A percentile compares a stretch with the other conserved stretches of the same genome.
Evolutionary conservation across 2,113 vertebrate species (phyloP).

Genomic region (Zootoca vivipara): DNA sequence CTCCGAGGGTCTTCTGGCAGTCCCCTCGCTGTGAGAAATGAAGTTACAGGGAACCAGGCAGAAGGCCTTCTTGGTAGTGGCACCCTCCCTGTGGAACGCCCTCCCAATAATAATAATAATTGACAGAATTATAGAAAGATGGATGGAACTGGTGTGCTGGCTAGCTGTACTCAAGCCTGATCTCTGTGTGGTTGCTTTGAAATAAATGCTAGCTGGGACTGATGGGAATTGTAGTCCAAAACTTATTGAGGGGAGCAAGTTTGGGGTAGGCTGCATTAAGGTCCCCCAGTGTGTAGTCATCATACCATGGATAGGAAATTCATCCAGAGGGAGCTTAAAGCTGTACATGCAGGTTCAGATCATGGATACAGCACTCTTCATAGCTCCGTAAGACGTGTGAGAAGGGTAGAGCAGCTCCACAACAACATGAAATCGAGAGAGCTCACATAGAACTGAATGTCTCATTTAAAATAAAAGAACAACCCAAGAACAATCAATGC

Average conservation of each 20-base stretch:
- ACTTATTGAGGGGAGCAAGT: no score
- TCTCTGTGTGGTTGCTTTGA: neutral
- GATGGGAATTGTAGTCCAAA: no score
- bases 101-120: neutral
- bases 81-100: no score
- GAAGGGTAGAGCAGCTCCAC: neutral
- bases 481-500: neutral
- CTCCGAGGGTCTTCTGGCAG: no score
- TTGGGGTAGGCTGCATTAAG: neutral
- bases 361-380: neutral
- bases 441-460: neutral
- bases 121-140: neutral
- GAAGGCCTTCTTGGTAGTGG: no score
- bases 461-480: neutral
- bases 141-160: neutral
- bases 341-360: neutral
- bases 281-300: neutral
- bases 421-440: neutral
- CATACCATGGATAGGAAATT: neutral
- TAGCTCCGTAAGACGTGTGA: neutral
- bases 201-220: no score
- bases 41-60: no score
- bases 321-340: neutral
- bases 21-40: no score
- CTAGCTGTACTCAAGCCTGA: neutral